Conservation (phyloP, 64 coral and sea anemone species). For the Anthopleura sola region DNA sequence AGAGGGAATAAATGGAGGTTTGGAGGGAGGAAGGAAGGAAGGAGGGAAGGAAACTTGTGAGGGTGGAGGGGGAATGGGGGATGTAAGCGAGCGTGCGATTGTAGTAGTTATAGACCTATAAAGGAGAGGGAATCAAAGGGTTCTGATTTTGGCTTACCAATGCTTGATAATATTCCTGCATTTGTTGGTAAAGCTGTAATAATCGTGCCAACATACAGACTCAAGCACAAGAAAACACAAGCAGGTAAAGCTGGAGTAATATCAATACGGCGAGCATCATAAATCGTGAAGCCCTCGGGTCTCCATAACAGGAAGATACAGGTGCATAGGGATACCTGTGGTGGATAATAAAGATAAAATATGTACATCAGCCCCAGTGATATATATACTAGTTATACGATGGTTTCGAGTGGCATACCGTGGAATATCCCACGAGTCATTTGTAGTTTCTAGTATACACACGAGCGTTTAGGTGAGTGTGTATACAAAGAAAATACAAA, state of each 20-base stretch:
- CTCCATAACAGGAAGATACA: constrained; percentile 43
- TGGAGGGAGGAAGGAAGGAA: too few species aligned
- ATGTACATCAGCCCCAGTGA: neutral
- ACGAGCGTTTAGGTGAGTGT: too few species aligned
- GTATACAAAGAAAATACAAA: too few species aligned
- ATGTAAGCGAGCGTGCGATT: neutral
- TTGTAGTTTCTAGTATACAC: too few species aligned
- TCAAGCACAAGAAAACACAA: constrained; percentile 28
- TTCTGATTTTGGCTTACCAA: constrained; percentile 28
- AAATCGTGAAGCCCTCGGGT: constrained; percentile 53
- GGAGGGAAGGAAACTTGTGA: too few species aligned
- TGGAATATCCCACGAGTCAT: too few species aligned
- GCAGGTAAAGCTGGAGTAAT: constrained; percentile 41
- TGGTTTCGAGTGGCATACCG: too few species aligned
- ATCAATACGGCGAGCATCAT: constrained; percentile 5
- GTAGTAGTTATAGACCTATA: too few species aligned
- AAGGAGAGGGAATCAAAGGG: too few species aligned
- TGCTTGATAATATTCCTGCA: neutral
- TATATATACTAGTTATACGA: neutral
- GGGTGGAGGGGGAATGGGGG: neutral
- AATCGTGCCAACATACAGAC: constrained; percentile 59
- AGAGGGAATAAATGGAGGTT: too few species aligned
- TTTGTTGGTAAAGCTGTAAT: constrained; percentile 38
- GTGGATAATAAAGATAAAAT: neutral
- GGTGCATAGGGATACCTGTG: constrained; percentile 5